Conservation (phyloP, 2,888 invertebrate species). For the Biston betularia region DNA sequence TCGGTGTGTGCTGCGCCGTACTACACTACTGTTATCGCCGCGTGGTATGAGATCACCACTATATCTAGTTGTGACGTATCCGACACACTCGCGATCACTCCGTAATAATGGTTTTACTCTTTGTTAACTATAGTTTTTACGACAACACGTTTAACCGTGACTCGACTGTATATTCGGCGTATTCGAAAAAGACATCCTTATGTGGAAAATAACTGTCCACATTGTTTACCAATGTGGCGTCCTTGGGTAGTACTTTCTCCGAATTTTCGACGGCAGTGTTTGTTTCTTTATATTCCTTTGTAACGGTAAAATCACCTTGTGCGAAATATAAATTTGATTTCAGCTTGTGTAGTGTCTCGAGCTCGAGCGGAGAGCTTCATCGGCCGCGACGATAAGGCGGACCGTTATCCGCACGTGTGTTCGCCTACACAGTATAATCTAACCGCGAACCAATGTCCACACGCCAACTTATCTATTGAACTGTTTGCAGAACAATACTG, state of each 20-base stretch:
- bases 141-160: slow-evolving; percentile 39
- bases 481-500: slow-evolving; percentile 40
- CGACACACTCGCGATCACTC: slow-evolving; percentile 49
- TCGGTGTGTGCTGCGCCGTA: slow-evolving; percentile 45
- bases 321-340: slow-evolving; percentile 53
- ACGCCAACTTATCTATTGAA: slow-evolving; percentile 41
- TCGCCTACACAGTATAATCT: slow-evolving; percentile 62
- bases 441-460: slow-evolving; percentile 51
- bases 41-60: slow-evolving; percentile 80
- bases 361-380: slow-evolving; percentile 49
- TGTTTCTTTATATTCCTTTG: slow-evolving; percentile 26
- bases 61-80: slow-evolving; percentile 79
- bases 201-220: slow-evolving; percentile 29
- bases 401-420: slow-evolving; percentile 75
- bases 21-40: slow-evolving; percentile 59
- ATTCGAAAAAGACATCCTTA: slow-evolving; percentile 25
- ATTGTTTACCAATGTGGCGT: slow-evolving; percentile 31
- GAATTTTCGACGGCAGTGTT: slow-evolving; percentile 30
- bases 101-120: slow-evolving; percentile 55
- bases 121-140: slow-evolving; percentile 46
- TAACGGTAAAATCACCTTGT: slow-evolving; percentile 40
- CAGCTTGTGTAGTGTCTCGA: slow-evolving; percentile 45
- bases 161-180: slow-evolving; percentile 9
- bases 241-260: slow-evolving; percentile 38
- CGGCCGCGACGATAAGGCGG: slow-evolving; percentile 62